Percentiles rank a stretch among this genome's conserved stretches.
Evolutionary conservation across 1,140 invertebrate species (phyloP).

Genomic region (Pristionchus pacificus): DNA sequence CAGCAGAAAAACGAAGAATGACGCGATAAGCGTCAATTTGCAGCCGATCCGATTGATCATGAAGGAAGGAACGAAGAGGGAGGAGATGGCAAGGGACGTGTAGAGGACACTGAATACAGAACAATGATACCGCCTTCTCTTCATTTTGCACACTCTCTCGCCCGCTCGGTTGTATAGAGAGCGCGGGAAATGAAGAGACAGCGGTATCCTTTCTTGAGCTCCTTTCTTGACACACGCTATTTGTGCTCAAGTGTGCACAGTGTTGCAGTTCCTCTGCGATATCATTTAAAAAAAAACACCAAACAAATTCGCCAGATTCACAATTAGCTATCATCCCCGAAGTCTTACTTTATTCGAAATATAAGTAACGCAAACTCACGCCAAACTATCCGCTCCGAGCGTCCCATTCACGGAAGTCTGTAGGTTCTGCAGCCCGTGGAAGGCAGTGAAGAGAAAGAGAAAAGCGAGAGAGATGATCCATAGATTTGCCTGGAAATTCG

Average conservation of each 20-base stretch:
- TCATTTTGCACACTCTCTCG: no score
- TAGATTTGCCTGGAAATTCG: slow-evolving; percentile 33
- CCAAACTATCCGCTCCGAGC: slow-evolving; percentile 48
- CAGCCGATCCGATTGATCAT: slow-evolving; percentile 70
- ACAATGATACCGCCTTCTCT: no score
- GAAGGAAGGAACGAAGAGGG: slow-evolving; percentile 54
- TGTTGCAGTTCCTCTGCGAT: no score
- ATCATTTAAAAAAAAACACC: slow-evolving; percentile 17
- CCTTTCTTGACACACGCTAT: no score
- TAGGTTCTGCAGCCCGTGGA: slow-evolving; percentile 80
- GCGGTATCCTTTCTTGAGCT: no score
- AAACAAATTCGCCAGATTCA: neutral
- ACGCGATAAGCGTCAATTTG: slow-evolving; percentile 86
- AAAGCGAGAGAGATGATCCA: slow-evolving; percentile 78
- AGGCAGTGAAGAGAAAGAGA: slow-evolving; percentile 87
- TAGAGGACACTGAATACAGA: slow-evolving; percentile 52
- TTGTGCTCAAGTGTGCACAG: no score
- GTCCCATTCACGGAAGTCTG: slow-evolving; percentile 61
- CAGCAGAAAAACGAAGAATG: slow-evolving; percentile 83
- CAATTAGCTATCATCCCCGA: neutral
- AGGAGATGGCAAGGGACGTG: slow-evolving; percentile 51
- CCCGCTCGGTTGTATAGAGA: no score
- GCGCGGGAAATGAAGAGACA: no score
- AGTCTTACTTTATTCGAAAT: neutral
- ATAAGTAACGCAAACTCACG: slow-evolving; percentile 15